A percentile compares a stretch with the other conserved stretches of the same genome.
Evolutionary conservation across 2,113 vertebrate species (phyloP).

Genomic region (Casuarius casuarius): DNA sequence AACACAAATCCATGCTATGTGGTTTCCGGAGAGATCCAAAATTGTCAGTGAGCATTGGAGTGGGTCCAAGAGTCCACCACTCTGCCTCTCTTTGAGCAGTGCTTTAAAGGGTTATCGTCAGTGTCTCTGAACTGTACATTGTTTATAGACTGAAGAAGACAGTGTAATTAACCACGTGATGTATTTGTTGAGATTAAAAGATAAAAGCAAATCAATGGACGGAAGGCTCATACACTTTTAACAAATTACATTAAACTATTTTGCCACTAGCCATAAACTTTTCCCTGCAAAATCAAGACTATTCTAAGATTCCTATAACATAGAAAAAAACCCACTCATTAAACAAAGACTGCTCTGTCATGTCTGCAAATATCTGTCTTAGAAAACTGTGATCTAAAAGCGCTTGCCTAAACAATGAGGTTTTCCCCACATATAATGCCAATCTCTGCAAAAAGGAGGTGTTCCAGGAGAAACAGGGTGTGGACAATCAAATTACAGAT

Average conservation of each 20-base stretch:
- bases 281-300: neutral
- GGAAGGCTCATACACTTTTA: neutral
- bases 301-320: neutral
- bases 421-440: neutral
- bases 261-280: neutral
- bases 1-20: rapidly evolving
- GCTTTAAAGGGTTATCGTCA: neutral
- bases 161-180: neutral
- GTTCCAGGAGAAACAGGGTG: neutral
- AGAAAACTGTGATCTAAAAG: neutral
- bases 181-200: neutral
- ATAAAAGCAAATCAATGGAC: neutral
- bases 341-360: neutral
- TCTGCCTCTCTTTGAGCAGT: neutral
- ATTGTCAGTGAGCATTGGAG: neutral
- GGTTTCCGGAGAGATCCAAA: neutral
- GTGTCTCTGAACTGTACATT: neutral
- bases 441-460: neutral
- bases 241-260: neutral
- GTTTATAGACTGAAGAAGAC: neutral
- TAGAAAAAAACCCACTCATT: neutral
- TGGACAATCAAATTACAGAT: neutral
- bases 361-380: neutral
- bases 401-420: neutral
- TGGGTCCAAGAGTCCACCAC: neutral